Evolutionary conservation across 2,888 invertebrate species (phyloP), one percentile per base, ranked within the genome.

Genomic region (Tillus elongatus): DNA sequence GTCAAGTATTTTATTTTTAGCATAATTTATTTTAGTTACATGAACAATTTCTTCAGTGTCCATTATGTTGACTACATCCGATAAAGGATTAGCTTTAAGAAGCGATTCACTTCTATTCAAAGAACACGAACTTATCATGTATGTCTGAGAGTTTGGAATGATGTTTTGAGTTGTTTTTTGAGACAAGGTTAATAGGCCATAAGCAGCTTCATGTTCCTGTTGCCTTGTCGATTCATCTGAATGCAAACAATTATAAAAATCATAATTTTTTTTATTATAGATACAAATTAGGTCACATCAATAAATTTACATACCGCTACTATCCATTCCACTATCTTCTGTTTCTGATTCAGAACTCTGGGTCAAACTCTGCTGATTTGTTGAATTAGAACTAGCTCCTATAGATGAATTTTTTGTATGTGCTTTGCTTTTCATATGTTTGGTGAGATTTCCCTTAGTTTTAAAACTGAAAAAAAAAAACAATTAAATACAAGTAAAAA

Each of bases 371-470:
- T 60, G 58, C 30, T 59, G 61, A 2, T 60, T 53, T 1, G 61
- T 72, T 65, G 47, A 73, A 74, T 75, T 43, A 70, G 88, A 88
- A 75, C 76, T 46, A 88, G 82, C 43, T 82, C 89, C 50, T 82
- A 72, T 59, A 13, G 55, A 52, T 64, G 92, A 93, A 60, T 89
- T 90, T 64, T 92, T 92, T 56, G 86, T 89, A 64, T 97, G 97
- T 1, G 93, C 85, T 69, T 96, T 97, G 39, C 96, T 95, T 63
- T 95, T 93, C 88, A 96, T 91, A 64, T 97, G 96, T 64, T 96
- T 97, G 1, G 96, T 96, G 42, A 97, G 70, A 63, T 97, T 97
- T 9, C 96, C 93, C 66, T 96, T 96, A 2, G 96, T 97, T 69
- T 97, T 97, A 66, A 97, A 97, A 64, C 93, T 92, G 69, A 33